A percentile compares a stretch with the other conserved stretches of the same genome.
Conservation (phyloP, 2,888 invertebrate species). For the Gastrophysa polygoni region DNA sequence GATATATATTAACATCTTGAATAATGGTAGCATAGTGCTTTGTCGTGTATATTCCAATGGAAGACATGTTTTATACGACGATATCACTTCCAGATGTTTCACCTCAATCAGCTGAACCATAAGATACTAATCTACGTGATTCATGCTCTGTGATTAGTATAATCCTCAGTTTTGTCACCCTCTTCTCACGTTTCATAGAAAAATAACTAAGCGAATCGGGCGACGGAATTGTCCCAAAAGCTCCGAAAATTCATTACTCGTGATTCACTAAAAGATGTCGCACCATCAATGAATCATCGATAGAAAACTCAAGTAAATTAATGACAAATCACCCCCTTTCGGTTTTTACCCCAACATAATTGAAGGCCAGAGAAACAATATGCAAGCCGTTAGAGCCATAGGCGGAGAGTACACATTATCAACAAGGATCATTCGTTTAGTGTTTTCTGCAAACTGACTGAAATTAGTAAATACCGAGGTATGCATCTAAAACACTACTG, state of each 20-base stretch:
- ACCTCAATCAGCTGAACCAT: background rate
- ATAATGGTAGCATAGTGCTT: too few species aligned
- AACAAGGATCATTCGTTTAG: too few species aligned
- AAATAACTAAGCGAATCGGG: background rate
- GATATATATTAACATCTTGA: too few species aligned
- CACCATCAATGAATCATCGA: conserved; percentile 37
- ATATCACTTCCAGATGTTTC: too few species aligned
- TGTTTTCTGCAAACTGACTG: too few species aligned
- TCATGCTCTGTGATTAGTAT: background rate
- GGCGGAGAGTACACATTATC: conserved; percentile 5
- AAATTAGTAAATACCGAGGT: too few species aligned
- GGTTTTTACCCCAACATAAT: conserved; percentile 40
- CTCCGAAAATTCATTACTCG: conserved; percentile 30
- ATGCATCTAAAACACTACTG: too few species aligned
- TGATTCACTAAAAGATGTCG: conserved; percentile 32
- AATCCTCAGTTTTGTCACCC: background rate
- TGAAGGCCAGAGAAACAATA: conserved; percentile 43
- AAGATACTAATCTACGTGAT: background rate
- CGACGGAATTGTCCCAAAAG: background rate
- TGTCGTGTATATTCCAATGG: too few species aligned
- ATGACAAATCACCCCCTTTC: conserved; percentile 41
- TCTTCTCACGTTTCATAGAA: background rate
- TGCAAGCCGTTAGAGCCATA: conserved; percentile 32
- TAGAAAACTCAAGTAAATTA: conserved; percentile 36
- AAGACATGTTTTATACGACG: too few species aligned